Evolutionary conservation across 2,888 invertebrate species (phyloP).

Genomic region (Arrhopalites spinosus): DNA sequence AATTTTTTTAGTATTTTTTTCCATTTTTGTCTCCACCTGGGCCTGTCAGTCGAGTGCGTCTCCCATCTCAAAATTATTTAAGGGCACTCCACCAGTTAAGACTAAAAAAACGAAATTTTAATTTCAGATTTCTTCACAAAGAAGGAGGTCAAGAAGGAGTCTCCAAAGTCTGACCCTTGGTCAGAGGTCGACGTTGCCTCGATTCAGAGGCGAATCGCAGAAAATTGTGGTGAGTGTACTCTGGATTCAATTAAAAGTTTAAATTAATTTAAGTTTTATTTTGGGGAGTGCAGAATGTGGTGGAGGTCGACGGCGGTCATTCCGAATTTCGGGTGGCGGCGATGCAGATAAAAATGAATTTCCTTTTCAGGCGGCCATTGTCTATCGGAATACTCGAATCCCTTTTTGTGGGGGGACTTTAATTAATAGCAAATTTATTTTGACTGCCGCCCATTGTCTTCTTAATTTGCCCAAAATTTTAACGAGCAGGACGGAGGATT

Average conservation of each 20-base stretch:
- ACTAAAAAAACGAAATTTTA: too few relatives aligned
- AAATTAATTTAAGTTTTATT: not conserved
- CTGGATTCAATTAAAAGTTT: not conserved
- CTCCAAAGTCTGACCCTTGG: too few relatives aligned
- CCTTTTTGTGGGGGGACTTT: constrained; percentile 33
- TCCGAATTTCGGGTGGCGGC: constrained; percentile 21
- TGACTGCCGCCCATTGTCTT: constrained; percentile 30
- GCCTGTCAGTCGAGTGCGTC: too few relatives aligned
- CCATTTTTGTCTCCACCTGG: too few relatives aligned
- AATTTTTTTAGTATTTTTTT: too few relatives aligned
- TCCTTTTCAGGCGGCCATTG: constrained; percentile 30
- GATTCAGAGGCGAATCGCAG: too few relatives aligned
- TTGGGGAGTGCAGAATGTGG: constrained; percentile 17
- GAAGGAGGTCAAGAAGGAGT: too few relatives aligned
- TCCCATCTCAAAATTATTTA: too few relatives aligned
- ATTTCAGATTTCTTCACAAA: too few relatives aligned
- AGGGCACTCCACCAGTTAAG: too few relatives aligned
- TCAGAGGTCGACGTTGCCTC: too few relatives aligned
- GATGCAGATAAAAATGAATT: constrained; percentile 24
- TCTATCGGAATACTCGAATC: constrained; percentile 27
- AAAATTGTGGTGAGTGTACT: too few relatives aligned
- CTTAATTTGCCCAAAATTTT: constrained; percentile 28
- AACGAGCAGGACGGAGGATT: not conserved
- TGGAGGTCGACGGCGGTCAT: not conserved
- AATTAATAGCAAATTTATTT: constrained; percentile 10